Evolutionary conservation across 2,888 invertebrate species (phyloP).

Genomic region (Lamproptera curius): DNA sequence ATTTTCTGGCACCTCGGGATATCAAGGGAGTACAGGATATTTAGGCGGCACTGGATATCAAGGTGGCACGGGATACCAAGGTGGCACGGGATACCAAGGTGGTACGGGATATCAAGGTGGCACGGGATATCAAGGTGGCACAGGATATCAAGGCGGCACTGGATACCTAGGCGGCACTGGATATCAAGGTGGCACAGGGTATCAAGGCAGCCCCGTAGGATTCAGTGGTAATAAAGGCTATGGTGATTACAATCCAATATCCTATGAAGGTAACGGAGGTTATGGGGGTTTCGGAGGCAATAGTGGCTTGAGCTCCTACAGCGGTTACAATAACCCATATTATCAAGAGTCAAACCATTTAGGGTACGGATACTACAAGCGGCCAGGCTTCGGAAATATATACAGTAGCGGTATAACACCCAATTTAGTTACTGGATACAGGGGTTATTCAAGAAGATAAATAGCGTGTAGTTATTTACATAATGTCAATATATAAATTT

Average conservation of each 20-base stretch:
- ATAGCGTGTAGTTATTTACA: neutral
- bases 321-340: slow-evolving; percentile 76
- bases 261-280: slow-evolving; percentile 52
- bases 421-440: slow-evolving; percentile 69
- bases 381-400: slow-evolving; percentile 55
- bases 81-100: slow-evolving; percentile 1
- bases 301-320: slow-evolving; percentile 77
- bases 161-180: no score
- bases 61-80: slow-evolving; percentile 12
- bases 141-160: no score
- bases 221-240: slow-evolving; percentile 26
- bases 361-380: slow-evolving; percentile 78
- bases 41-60: slow-evolving; percentile 24
- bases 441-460: slow-evolving; percentile 56
- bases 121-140: no score
- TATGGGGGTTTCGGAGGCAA: slow-evolving; percentile 80
- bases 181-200: slow-evolving; percentile 26
- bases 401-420: slow-evolving; percentile 66
- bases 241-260: slow-evolving; percentile 24
- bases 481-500: neutral
- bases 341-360: slow-evolving; percentile 76
- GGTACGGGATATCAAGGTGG: slow-evolving; percentile 26
- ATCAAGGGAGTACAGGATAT: neutral
- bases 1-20: slow-evolving; percentile 13
- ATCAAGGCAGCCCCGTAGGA: slow-evolving; percentile 24